phyloP scores from a whole-genome alignment of 2,797 vertebrate species.

The Tympanoctomys barrerae region DNA sequence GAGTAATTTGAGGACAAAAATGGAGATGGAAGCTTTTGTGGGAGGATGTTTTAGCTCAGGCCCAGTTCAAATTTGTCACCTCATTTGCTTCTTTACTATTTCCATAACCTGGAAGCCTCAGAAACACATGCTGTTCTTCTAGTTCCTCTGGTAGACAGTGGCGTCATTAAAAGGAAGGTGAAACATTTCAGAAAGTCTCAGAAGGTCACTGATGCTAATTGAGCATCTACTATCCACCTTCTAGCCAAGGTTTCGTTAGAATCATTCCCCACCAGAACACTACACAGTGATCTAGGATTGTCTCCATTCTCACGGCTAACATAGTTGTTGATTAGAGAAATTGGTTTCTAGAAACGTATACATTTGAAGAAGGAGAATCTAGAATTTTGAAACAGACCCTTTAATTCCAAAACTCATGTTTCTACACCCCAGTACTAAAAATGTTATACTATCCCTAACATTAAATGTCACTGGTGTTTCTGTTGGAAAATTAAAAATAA shows the following conservation, averaged over 20 bases:
- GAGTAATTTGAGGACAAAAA: conserved; percentile 32
- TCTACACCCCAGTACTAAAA: not conserved
- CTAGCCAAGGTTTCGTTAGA: rapidly evolving
- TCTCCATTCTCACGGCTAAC: not conserved
- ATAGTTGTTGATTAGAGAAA: not conserved
- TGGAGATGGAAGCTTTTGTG: not conserved
- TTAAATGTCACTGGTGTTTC: not conserved
- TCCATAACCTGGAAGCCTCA: conserved; percentile 27
- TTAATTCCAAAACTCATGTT: not conserved
- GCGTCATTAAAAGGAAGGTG: not conserved
- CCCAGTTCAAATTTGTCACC: conserved; percentile 36
- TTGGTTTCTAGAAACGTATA: not conserved
- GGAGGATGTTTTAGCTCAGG: conserved; percentile 7
- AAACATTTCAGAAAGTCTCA: not conserved
- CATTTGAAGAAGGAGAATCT: not conserved
- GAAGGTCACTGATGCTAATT: not conserved
- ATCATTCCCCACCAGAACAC: not conserved
- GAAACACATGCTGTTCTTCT: not conserved
- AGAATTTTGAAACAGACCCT: not conserved
- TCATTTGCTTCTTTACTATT: conserved; percentile 64
- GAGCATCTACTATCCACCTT: not conserved
- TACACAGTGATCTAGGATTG: not conserved
- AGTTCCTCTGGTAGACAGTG: not conserved
- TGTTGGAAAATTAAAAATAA: not conserved
- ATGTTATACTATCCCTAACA: not conserved